A percentile compares a stretch with the other conserved stretches of the same genome.
Conservation (phyloP, 2,888 invertebrate genomes). For the Watsonalla binaria region DNA sequence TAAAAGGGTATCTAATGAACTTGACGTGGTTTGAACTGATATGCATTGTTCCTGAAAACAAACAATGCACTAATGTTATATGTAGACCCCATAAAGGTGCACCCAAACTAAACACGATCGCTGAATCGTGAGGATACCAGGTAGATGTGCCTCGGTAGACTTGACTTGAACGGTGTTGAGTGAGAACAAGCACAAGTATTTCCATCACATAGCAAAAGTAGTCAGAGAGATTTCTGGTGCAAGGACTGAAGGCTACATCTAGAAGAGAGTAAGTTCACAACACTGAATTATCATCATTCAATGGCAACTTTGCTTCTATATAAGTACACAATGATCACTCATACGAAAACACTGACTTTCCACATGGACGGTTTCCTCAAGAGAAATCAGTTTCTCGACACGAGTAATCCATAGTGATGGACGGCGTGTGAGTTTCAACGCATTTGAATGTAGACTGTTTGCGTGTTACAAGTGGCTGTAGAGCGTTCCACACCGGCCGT, state of each 20-base stretch:
- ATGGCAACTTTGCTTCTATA: constrained; percentile 58
- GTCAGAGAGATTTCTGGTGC: too few relatives aligned
- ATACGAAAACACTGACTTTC: constrained; percentile 44
- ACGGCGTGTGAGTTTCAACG: constrained; percentile 76
- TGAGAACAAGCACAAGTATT: too few relatives aligned
- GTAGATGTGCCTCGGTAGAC: too few relatives aligned
- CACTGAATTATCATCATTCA: constrained; percentile 67
- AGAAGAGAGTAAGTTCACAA: constrained; percentile 46
- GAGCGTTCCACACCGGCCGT: constrained; percentile 75
- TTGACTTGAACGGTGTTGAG: too few relatives aligned
- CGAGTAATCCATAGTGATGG: constrained; percentile 72
- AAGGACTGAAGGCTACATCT: not conserved
- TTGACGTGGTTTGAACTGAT: constrained; percentile 37
- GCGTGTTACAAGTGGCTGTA: constrained; percentile 66
- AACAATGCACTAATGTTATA: constrained; percentile 17
- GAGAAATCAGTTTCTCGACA: constrained; percentile 71
- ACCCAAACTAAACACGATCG: too few relatives aligned
- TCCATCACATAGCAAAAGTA: too few relatives aligned
- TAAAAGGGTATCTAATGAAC: constrained; percentile 54
- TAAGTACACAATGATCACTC: constrained; percentile 31
- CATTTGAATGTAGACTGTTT: constrained; percentile 75
- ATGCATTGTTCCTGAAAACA: constrained; percentile 11
- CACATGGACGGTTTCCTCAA: constrained; percentile 53
- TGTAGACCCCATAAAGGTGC: constrained; percentile 3
- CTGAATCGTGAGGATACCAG: too few relatives aligned